These are phyloP conservation scores for Aphidius colemani DNA, from an alignment of 2,888 invertebrate species.

Conservation along the genomic window DNA sequence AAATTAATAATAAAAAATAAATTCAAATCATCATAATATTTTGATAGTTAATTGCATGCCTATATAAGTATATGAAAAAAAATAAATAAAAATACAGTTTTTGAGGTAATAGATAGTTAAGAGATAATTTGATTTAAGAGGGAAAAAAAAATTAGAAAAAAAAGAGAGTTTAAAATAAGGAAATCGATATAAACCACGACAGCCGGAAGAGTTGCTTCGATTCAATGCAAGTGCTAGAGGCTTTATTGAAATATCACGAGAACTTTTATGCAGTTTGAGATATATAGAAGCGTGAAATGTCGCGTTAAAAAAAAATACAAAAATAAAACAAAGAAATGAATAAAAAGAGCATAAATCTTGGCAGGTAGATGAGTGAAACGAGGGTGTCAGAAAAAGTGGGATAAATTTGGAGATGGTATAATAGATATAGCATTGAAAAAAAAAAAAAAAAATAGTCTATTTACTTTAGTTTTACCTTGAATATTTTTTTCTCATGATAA, in stretches of 20 bases:
- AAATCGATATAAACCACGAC: slow-evolving; percentile 15
- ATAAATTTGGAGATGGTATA: neutral
- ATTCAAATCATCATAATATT: no score
- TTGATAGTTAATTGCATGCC: no score
- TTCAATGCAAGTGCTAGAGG: neutral
- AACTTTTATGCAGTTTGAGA: slow-evolving; percentile 16
- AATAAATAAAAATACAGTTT: neutral
- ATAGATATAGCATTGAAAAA: neutral
- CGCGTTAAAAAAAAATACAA: neutral
- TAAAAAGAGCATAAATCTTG: slow-evolving; percentile 10
- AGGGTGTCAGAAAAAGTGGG: neutral
- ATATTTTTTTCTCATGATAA: slow-evolving; percentile 23
- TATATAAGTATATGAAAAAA: no score
- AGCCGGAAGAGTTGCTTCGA: slow-evolving; percentile 3
- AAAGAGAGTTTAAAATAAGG: neutral
- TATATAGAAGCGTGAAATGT: neutral
- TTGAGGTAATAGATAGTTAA: neutral
- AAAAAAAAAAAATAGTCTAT: slow-evolving; percentile 20
- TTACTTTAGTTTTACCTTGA: slow-evolving; percentile 12
- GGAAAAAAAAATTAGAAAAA: no score
- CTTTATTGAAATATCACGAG: slow-evolving; percentile 21
- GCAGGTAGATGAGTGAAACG: slow-evolving; percentile 13
- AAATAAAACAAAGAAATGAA: slow-evolving; percentile 5
- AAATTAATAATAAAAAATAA: no score
- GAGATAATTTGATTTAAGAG: neutral